Base-by-base conservation (phyloP, 2,113 vertebrate species). In the Thomomys bottae region DNA sequence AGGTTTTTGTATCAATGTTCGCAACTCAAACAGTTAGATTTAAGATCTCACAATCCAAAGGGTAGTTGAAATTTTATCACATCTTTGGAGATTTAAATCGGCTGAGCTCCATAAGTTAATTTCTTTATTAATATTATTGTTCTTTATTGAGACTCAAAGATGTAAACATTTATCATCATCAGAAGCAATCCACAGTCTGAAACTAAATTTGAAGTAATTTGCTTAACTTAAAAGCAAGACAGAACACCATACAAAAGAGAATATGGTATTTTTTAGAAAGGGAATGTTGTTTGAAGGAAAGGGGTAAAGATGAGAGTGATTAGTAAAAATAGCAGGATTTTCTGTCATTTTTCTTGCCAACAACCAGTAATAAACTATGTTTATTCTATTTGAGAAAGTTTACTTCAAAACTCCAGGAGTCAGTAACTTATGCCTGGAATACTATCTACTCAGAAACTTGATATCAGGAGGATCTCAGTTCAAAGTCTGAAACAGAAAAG, bases 141-240 rank as follows among this genome's bases (percentile, higher is more conserved):
- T 87, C 9, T 81, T 24, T 24, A 23, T 6, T 42, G 4, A 78
- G 11, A n/a, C 24, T 88, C 38, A 72, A 67, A 45, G 57, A 73
- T 32, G 1, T 34, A 57, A 1, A 34, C 49, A 36, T 12, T 9
- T 80, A 40, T 20, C 26, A 63, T 8, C 24, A 54, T 32, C 34
- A 87, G 34, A 94, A 63, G 18, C 12, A 88, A 85, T 40, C 18
- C 2, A 21, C 14, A 86, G 1, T 36, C 57, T 21, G 6, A 75
- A 24, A 64, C 32, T 79, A 32, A 83, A 71, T 26, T 72, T 75
- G n/a, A 93, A 87, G 11, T 72, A 89, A 88, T 75, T 79, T 75
- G 34, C 45, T 79, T 72, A 38, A 89, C 59, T 84, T 38, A 32
- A 87, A 84, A 72, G 3, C 10, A 88, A 72, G 5, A 79, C 84